Percentiles rank a stretch among this genome's conserved stretches.
phyloP scores from a whole-genome alignment of 2,888 invertebrate species.

The Agrochola circellaris region DNA sequence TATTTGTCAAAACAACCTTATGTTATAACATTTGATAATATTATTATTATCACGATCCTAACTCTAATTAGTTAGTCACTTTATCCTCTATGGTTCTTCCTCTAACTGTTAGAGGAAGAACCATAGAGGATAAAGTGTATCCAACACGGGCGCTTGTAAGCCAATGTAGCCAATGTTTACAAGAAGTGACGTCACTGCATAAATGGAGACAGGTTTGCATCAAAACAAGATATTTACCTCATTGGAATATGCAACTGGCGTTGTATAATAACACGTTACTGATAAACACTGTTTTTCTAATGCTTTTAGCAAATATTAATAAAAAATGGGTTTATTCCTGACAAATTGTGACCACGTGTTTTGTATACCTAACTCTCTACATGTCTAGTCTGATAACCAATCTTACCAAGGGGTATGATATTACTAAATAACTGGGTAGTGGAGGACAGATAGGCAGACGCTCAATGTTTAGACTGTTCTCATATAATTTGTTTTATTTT shows the following conservation, averaged over 20 bases:
- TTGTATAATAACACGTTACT: conserved; percentile 41
- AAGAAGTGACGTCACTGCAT: conserved; percentile 44
- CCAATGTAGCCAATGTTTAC: conserved; percentile 29
- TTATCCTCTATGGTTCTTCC: no score
- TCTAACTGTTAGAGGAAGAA: not conserved
- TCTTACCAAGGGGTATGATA: not conserved
- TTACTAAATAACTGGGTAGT: not conserved
- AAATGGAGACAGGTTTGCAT: conserved; percentile 48
- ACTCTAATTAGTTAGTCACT: not conserved
- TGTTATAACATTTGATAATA: conserved; percentile 1
- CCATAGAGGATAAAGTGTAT: conserved; percentile 21
- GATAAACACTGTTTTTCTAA: conserved; percentile 40
- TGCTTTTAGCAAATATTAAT: conserved; percentile 16
- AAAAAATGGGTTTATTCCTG: conserved; percentile 6
- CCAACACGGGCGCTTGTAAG: conserved; percentile 4
- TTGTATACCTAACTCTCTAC: not conserved
- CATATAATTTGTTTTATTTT: no score
- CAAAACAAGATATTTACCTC: conserved; percentile 51
- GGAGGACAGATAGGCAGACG: no score
- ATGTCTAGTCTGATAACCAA: not conserved
- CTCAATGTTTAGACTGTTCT: no score
- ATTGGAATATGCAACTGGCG: conserved; percentile 44
- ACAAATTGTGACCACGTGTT: not conserved
- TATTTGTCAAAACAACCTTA: not conserved
- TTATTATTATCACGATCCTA: not conserved